phyloP scores from a whole-genome alignment of 2,113 vertebrate species.

The Rhinopithecus roxellana region DNA sequence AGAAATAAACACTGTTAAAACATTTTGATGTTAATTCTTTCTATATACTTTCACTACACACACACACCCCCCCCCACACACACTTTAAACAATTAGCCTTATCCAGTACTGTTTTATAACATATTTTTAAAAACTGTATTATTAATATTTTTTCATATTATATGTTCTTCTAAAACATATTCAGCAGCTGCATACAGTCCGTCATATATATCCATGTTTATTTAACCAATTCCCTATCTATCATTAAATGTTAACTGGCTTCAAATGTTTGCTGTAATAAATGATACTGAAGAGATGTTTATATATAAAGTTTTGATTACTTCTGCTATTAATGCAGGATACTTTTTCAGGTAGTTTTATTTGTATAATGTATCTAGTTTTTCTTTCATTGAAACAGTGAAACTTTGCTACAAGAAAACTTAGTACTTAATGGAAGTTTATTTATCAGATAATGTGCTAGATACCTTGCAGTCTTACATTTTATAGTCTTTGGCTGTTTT shows the following conservation, averaged over 20 bases:
- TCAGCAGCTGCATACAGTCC: neutral
- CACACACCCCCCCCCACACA: too few species aligned
- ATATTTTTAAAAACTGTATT: neutral
- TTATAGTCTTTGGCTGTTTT: neutral
- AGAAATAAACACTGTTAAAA: neutral
- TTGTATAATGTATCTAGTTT: neutral
- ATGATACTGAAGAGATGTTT: neutral
- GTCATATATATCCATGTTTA: neutral
- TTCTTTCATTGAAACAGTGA: constrained; percentile 11
- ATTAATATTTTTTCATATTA: neutral
- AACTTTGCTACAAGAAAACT: neutral
- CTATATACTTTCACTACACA: neutral
- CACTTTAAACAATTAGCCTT: neutral
- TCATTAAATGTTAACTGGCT: neutral
- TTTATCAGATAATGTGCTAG: neutral
- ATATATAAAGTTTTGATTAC: neutral
- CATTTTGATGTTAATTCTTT: neutral
- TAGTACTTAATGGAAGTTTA: neutral
- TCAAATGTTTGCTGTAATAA: neutral
- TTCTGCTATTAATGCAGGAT: constrained; percentile 4
- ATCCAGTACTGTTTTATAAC: neutral
- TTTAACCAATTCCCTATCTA: neutral
- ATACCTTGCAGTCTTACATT: neutral
- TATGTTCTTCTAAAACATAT: neutral
- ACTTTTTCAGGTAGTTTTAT: constrained; percentile 2